Evolutionary conservation across 2,113 vertebrate species (phyloP), one percentile per base, ranked within the genome.

Genomic region (Pica pica): DNA sequence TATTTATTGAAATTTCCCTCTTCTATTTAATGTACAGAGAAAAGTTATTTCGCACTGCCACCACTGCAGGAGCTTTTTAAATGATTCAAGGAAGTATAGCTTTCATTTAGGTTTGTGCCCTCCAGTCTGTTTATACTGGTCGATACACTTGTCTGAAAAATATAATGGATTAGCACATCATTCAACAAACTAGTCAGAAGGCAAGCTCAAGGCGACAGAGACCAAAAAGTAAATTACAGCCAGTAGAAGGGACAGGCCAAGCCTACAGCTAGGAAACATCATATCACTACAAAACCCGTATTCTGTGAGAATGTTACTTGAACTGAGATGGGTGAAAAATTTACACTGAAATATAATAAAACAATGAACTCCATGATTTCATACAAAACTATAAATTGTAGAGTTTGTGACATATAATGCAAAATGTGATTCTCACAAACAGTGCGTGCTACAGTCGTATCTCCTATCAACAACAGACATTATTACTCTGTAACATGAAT

Each of bases 81-180:
- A 98, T 98, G 98, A 99, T 98, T 98, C 98, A 98, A 97, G 98
- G 98, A 98, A 98, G 98, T 98, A 98, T 96, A 97, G 98, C 98
- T 99, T 99, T 99, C 98, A 99, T 99, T 99, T 99, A 98, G 98
- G 98, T 98, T 98, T 98, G 98, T 99, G 98, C 98, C 98, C 98
- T 98, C 98, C 98, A 98, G 98, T 99, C 98, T 99, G 98, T 99
- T 99, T 99, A 98, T 98, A 98, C 98, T 98, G 98, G 98, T 99
- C 98, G 98, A 99, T 99, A 99, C 98, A 99, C 98, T 99, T 99
- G 98, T 98, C 99, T 99, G 98, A 99, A 98, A 98, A 98, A 98
- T 98, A 99, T 98, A 99, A 99, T 99, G 98, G 98, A 99, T 99
- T 99, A 99, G 98, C 98, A 99, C 98, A 99, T 99, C 99, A 99